Evolutionary conservation across 1,140 invertebrate genomes (phyloP).

Genomic region (Copidosoma floridanum): DNA sequence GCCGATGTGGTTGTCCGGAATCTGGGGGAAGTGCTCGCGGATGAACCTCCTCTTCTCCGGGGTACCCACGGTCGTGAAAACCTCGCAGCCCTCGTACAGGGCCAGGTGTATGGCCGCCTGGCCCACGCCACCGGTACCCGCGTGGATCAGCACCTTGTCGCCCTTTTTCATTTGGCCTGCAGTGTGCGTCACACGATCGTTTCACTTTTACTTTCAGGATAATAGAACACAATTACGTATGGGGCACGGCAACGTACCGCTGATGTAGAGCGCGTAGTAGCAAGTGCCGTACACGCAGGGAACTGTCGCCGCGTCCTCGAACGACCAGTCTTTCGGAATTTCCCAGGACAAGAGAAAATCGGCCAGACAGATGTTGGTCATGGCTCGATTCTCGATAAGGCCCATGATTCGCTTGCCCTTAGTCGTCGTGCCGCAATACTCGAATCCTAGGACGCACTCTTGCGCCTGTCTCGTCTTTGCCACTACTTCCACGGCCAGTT

Average conservation of each 20-base stretch:
- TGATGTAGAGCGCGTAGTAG: conserved; percentile 72
- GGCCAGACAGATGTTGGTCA: conserved; percentile 62
- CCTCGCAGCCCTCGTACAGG: conserved; percentile 63
- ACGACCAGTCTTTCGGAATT: conserved; percentile 77
- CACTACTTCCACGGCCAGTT: conserved; percentile 65
- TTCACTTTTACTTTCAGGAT: neutral
- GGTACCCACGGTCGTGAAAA: conserved; percentile 72
- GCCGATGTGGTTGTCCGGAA: conserved; percentile 68
- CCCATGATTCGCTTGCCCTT: conserved; percentile 70
- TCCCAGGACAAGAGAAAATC: conserved; percentile 70
- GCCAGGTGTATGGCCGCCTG: conserved; percentile 76
- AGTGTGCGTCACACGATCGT: neutral
- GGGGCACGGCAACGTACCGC: conserved; percentile 36
- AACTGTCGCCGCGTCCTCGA: conserved; percentile 85
- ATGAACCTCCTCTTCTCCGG: conserved; percentile 70
- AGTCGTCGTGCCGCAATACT: conserved; percentile 63
- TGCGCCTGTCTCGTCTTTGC: conserved; percentile 60
- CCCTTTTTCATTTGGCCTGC: conserved; percentile 58
- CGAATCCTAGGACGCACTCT: conserved; percentile 71
- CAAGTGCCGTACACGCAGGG: conserved; percentile 84
- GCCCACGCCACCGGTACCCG: conserved; percentile 75
- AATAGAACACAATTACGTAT: neutral
- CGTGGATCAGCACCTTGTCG: conserved; percentile 71
- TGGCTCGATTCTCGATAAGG: conserved; percentile 59
- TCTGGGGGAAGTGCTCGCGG: conserved; percentile 63